A percentile compares a stretch with the other conserved stretches of the same genome.
Evolutionary conservation across 2,888 invertebrate species (phyloP).

Genomic region (Orthonevra nobilis): DNA sequence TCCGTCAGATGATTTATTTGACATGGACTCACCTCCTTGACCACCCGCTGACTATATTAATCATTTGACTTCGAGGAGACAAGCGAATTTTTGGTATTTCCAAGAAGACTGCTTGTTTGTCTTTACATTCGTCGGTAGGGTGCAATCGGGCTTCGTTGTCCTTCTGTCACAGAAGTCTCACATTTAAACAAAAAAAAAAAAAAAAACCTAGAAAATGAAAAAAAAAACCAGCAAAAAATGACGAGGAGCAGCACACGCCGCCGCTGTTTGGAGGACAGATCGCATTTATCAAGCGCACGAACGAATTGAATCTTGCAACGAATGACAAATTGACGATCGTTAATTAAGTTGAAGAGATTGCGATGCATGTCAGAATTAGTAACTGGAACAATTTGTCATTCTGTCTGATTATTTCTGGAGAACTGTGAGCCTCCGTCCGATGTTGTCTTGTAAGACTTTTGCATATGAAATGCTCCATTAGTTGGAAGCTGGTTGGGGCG

Average conservation of each 20-base stretch:
- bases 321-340: slow-evolving; percentile 69
- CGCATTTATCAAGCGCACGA: slow-evolving; percentile 53
- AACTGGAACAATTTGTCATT: slow-evolving; percentile 59
- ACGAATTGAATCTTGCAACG: slow-evolving; percentile 45
- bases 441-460: slow-evolving; percentile 17
- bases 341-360: slow-evolving; percentile 68
- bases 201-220: too few species aligned
- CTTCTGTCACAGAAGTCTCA: slow-evolving; percentile 43
- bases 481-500: background rate
- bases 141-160: slow-evolving; percentile 20
- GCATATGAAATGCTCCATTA: slow-evolving; percentile 20
- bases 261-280: slow-evolving; percentile 52
- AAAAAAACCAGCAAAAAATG: background rate
- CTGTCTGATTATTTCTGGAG: slow-evolving; percentile 37
- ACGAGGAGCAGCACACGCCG: slow-evolving; percentile 29
- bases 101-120: background rate
- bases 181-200: background rate
- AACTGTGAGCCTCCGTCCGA: slow-evolving; percentile 7
- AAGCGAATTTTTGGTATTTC: background rate
- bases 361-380: slow-evolving; percentile 66
- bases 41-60: slow-evolving; percentile 48
- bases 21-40: slow-evolving; percentile 11
- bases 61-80: slow-evolving; percentile 20
- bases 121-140: background rate
- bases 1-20: slow-evolving; percentile 17